Percentiles rank a stretch among this genome's conserved stretches.
phyloP scores from a whole-genome alignment of 2,888 invertebrate genomes.

The Drosophila quinaria region DNA sequence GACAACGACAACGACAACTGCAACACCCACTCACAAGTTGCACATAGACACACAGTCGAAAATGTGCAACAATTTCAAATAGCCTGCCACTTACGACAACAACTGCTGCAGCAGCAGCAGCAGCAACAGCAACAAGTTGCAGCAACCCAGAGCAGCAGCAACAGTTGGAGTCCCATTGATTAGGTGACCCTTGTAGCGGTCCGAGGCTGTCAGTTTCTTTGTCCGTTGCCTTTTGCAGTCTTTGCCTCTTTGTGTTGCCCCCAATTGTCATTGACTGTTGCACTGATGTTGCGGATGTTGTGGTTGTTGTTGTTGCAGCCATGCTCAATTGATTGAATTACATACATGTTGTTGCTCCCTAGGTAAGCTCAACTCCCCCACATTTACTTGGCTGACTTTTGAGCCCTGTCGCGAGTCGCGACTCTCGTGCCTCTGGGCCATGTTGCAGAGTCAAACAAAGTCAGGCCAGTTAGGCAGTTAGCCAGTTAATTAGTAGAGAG shows the following conservation, averaged over 20 bases:
- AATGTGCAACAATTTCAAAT: constrained; percentile 74
- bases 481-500: constrained; percentile 74
- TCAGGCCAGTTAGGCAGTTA: constrained; percentile 62
- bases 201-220: constrained; percentile 55
- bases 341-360: constrained; percentile 61
- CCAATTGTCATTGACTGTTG: constrained; percentile 74
- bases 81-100: constrained; percentile 64
- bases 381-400: constrained; percentile 61
- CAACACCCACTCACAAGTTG: constrained; percentile 58
- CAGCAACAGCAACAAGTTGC: constrained; percentile 56
- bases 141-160: constrained; percentile 46
- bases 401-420: constrained; percentile 60
- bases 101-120: constrained; percentile 33
- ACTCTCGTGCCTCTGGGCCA: constrained; percentile 55
- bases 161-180: constrained; percentile 65
- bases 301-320: constrained; percentile 40
- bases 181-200: constrained; percentile 79
- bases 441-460: constrained; percentile 59
- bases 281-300: constrained; percentile 41
- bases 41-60: constrained; percentile 39
- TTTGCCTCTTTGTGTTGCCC: constrained; percentile 46
- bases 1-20: constrained; percentile 24
- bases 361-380: constrained; percentile 56
- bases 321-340: constrained; percentile 75
- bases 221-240: constrained; percentile 30